A percentile compares a stretch with the other conserved stretches of the same genome.
Conservation (phyloP, 2,888 invertebrate species). For the Ptychoptera contaminata region DNA sequence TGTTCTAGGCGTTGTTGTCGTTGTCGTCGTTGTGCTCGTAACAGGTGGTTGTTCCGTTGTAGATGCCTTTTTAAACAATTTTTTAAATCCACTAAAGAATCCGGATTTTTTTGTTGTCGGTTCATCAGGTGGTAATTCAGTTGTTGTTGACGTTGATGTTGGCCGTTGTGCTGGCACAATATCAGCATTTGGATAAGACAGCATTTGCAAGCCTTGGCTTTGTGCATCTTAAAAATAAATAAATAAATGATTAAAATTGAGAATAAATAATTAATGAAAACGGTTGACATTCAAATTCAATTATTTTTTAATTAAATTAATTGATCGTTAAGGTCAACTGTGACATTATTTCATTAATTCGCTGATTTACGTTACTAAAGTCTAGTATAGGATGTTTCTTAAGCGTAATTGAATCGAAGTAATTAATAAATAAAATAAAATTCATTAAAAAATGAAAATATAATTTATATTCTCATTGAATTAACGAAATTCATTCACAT, state of each 20-base stretch:
- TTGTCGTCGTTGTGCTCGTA: conserved; percentile 6
- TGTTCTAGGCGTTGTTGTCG: conserved; percentile 1
- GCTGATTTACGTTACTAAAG: too few relatives aligned
- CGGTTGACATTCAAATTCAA: too few relatives aligned
- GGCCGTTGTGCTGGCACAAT: neutral
- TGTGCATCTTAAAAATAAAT: neutral
- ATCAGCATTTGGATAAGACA: neutral
- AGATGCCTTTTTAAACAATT: conserved; percentile 18
- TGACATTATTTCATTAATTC: too few relatives aligned
- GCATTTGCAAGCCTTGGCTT: neutral
- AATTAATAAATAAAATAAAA: too few relatives aligned
- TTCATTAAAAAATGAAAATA: too few relatives aligned
- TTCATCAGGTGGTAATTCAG: conserved; percentile 7
- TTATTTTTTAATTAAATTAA: too few relatives aligned
- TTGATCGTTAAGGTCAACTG: too few relatives aligned
- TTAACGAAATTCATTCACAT: too few relatives aligned
- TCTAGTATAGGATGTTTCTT: too few relatives aligned
- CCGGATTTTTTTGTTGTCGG: conserved; percentile 19
- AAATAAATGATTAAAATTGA: neutral
- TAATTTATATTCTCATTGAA: too few relatives aligned
- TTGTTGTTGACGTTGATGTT: conserved; percentile 16
- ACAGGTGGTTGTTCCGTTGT: conserved; percentile 10
- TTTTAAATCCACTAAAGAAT: conserved; percentile 25
- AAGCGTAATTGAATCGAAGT: too few relatives aligned
- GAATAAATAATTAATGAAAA: neutral